Evolutionary conservation across 2,113 vertebrate genomes (phyloP).

Genomic region (Crypturellus undulatus): DNA sequence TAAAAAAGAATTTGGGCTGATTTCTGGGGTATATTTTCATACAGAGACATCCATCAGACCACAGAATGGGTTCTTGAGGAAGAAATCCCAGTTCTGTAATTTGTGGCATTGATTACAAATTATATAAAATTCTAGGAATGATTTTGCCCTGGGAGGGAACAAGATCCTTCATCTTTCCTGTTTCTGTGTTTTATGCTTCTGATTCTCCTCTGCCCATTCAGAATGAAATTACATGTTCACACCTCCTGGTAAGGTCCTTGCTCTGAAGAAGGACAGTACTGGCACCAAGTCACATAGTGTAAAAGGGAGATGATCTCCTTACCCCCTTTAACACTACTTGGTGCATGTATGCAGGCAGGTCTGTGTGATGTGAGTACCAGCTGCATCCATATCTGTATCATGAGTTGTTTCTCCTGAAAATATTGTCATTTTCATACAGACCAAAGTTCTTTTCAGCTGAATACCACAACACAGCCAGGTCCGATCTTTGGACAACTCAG

Average conservation of each 20-base stretch:
- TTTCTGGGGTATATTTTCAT: neutral
- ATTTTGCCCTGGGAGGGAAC: neutral
- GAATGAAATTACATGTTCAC: neutral
- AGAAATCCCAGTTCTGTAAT: neutral
- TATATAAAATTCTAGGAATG: neutral
- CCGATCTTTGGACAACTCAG: neutral
- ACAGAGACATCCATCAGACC: neutral
- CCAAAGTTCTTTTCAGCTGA: neutral
- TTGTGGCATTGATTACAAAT: neutral
- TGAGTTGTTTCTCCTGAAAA: neutral
- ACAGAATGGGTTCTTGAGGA: neutral
- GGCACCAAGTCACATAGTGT: neutral
- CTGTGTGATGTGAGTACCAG: rapidly evolving
- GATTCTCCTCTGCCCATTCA: neutral
- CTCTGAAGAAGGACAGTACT: neutral
- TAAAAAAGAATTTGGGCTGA: neutral
- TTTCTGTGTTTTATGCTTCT: neutral
- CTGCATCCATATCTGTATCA: neutral
- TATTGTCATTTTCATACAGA: neutral
- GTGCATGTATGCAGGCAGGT: rapidly evolving
- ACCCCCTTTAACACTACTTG: too few species aligned
- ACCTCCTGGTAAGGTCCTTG: neutral
- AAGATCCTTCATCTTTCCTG: neutral
- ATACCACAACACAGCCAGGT: neutral
- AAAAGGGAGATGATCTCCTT: neutral